phyloP scores from a whole-genome alignment of 2,888 invertebrate species.

The Temnothorax rugatulus region DNA sequence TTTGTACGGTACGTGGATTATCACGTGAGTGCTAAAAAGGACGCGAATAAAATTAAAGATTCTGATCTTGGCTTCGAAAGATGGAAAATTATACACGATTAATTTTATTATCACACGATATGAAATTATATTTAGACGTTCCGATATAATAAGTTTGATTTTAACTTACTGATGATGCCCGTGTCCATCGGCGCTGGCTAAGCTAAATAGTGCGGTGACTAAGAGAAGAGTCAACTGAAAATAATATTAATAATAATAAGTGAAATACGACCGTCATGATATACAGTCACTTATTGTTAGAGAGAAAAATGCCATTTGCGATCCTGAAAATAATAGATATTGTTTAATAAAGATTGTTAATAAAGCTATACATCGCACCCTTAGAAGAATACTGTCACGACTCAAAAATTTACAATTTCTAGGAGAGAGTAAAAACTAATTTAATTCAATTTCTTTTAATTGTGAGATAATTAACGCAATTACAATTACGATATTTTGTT shows the following conservation, averaged over 20 bases:
- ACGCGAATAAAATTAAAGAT: neutral
- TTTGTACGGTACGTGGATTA: conserved; percentile 93
- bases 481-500: too few relatives aligned
- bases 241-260: neutral
- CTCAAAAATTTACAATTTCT: too few relatives aligned
- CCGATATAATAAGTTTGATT: neutral
- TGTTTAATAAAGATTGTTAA: neutral
- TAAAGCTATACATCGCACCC: neutral
- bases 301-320: too few relatives aligned
- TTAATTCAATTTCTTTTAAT: too few relatives aligned
- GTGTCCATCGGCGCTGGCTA: conserved; percentile 68
- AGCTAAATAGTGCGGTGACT: conserved; percentile 60
- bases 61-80: neutral
- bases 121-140: neutral
- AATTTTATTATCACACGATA: neutral
- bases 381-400: too few relatives aligned
- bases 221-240: conserved; percentile 68
- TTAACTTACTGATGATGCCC: conserved; percentile 77
- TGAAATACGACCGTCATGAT: too few relatives aligned
- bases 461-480: too few relatives aligned
- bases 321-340: neutral
- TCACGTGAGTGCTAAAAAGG: conserved; percentile 88
- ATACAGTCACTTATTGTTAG: too few relatives aligned
- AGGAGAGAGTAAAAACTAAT: too few relatives aligned
- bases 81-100: neutral